Evolutionary conservation across 2,797 vertebrate species (phyloP).

Genomic region (Labeo calbasu): DNA sequence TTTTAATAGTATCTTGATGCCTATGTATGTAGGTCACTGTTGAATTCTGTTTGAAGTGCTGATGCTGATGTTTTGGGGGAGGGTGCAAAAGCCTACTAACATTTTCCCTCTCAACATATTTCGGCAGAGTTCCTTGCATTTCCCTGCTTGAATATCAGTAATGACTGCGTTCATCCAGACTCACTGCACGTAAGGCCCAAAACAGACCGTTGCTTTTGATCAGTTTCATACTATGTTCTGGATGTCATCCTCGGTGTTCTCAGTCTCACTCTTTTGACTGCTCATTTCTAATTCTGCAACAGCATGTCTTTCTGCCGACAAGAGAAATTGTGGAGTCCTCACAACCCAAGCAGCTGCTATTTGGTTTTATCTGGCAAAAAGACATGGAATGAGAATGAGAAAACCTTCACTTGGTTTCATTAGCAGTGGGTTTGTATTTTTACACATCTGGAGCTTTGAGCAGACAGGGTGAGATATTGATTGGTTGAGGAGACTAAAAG

Average conservation of each 20-base stretch:
- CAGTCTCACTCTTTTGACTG: neutral
- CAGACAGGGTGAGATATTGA: constrained; percentile 23
- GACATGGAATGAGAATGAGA: neutral
- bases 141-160: constrained; percentile 21
- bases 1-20: constrained; percentile 1
- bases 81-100: constrained; percentile 17
- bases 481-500: constrained; percentile 5
- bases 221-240: neutral
- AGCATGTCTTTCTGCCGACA: constrained; percentile 4
- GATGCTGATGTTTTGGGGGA: constrained; percentile 29
- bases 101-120: constrained; percentile 30
- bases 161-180: constrained; percentile 3
- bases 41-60: constrained; percentile 30
- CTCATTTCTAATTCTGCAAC: constrained; percentile 1
- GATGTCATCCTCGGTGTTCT: neutral
- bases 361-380: constrained; percentile 24
- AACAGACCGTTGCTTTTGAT: constrained; percentile 1
- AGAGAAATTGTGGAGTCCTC: neutral
- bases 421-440: constrained; percentile 11
- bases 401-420: constrained; percentile 10
- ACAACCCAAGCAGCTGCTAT: constrained; percentile 27
- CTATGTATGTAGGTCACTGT: constrained; percentile 18
- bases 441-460: constrained; percentile 13
- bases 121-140: constrained; percentile 16
- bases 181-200: neutral